Base-by-base conservation (phyloP, 2,797 vertebrate genomes). In the Ciconia nigra region DNA sequence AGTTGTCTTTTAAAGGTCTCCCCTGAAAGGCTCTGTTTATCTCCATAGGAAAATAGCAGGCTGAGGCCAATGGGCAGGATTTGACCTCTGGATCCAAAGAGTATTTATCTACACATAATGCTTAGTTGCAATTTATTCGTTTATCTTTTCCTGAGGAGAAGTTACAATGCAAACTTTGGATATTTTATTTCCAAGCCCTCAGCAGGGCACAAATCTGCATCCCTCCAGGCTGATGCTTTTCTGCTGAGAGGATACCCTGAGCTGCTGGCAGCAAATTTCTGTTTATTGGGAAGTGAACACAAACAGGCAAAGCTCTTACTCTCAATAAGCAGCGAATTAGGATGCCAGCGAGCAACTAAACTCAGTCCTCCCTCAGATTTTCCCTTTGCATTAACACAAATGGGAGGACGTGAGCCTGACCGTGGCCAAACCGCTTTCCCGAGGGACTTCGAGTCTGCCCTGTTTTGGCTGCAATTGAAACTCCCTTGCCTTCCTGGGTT, bases 381-480 rank as follows among this genome's bases (percentile, higher is more conserved):
- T 41, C 22, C 46, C 18, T 81, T 59, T 33, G 31, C 58, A 55
- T 61, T 44, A 65, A 49, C 8, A 71, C 5, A 41, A 91, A 41
- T 7, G 7, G 42, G 15, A 59, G 76, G 26, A 46, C 17, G 12
- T 4, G 22, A 54, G 28, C n/a, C 70, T 25, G 33, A 20, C 66
- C 0, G 24, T 9, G 33, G 21, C 82, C 65, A 33, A 49, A 35
- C 17, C 5, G 14, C 47, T 57, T 51, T 49, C 42, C 59, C 4
- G 0, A 55, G 52, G 7, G 37, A 58, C 33, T 59, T 55, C 49
- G 15, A 18, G n/a, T 16, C 37, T 51, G 54, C 39, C 0, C 0
- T 13, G 16, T 22, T 42, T 55, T 37, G 33, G 69, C 59, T 35
- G 52, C 1, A 1, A 26, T 1, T 20, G 51, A 55, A 55, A 39